Conservation (phyloP, 1,140 invertebrate genomes). For the Hyles vespertilio region DNA sequence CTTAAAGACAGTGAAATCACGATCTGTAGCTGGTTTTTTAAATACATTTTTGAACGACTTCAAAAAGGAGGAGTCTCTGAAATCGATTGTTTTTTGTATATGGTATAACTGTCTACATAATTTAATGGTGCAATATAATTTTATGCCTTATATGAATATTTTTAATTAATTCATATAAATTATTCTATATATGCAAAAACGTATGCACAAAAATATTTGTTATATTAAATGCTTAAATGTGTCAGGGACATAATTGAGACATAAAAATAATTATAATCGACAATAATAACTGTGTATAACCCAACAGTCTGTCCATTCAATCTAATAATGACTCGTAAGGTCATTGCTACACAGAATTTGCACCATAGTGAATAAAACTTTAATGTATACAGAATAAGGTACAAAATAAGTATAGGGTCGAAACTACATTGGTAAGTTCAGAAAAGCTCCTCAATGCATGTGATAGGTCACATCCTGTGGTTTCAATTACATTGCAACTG, state of each 20-base stretch:
- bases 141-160: too few relatives aligned
- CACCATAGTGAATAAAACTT: too few relatives aligned
- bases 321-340: slow-evolving; percentile 25
- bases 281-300: slow-evolving; percentile 21
- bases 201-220: too few relatives aligned
- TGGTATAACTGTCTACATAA: too few relatives aligned
- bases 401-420: slow-evolving; percentile 5
- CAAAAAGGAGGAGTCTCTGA: too few relatives aligned
- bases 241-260: background rate
- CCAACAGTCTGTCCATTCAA: slow-evolving; percentile 24
- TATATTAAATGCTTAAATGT: too few relatives aligned
- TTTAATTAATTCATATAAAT: too few relatives aligned
- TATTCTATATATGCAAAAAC: too few relatives aligned
- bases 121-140: too few relatives aligned
- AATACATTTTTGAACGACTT: background rate
- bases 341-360: slow-evolving; percentile 16
- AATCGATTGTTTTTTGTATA: too few relatives aligned
- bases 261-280: slow-evolving; percentile 18
- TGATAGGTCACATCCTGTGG: slow-evolving; percentile 60
- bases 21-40: background rate
- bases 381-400: too few relatives aligned
- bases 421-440: slow-evolving; percentile 24
- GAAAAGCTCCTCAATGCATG: slow-evolving; percentile 49
- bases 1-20: background rate
- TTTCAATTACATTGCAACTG: slow-evolving; percentile 55